Percentiles rank a stretch among this genome's conserved stretches.
These are phyloP conservation scores for Heteromurus nitidus DNA, from an alignment of 2,888 invertebrate genomes.

Conservation along the genomic window DNA sequence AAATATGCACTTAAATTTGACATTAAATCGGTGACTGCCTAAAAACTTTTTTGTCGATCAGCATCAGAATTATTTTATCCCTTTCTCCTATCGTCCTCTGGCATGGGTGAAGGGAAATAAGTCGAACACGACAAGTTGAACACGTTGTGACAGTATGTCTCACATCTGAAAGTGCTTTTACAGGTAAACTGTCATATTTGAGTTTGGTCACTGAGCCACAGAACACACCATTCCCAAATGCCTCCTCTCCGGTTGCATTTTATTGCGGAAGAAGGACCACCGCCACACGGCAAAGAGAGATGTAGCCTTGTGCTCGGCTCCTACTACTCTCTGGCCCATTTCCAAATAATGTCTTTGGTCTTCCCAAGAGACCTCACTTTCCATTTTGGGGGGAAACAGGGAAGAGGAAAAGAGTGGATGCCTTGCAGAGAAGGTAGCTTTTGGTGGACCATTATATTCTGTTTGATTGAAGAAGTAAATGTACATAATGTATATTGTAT, in stretches of 20 bases:
- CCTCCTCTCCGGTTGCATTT: not conserved
- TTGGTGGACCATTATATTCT: slow-evolving; percentile 42
- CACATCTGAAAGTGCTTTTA: slow-evolving; percentile 52
- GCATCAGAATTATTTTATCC: no score
- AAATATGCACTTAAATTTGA: no score
- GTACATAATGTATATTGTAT: no score
- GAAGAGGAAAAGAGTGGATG: slow-evolving; percentile 25
- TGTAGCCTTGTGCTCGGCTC: not conserved
- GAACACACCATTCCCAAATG: not conserved
- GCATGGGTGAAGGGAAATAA: no score
- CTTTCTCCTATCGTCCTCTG: no score
- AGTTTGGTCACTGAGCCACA: not conserved
- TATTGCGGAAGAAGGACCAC: not conserved
- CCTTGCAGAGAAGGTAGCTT: slow-evolving; percentile 19
- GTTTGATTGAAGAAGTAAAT: slow-evolving; percentile 24
- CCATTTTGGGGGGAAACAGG: slow-evolving; percentile 40
- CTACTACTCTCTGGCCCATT: slow-evolving; percentile 47
- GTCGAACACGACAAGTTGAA: no score
- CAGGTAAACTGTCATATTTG: slow-evolving; percentile 61
- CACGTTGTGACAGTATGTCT: no score
- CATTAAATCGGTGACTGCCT: no score
- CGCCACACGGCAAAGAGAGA: not conserved
- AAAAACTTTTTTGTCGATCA: no score
- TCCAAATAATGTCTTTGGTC: slow-evolving; percentile 62
- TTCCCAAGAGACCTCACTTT: slow-evolving; percentile 40